phyloP scores from a whole-genome alignment of 2,113 vertebrate genomes.

The Amblyornis subalaris region DNA sequence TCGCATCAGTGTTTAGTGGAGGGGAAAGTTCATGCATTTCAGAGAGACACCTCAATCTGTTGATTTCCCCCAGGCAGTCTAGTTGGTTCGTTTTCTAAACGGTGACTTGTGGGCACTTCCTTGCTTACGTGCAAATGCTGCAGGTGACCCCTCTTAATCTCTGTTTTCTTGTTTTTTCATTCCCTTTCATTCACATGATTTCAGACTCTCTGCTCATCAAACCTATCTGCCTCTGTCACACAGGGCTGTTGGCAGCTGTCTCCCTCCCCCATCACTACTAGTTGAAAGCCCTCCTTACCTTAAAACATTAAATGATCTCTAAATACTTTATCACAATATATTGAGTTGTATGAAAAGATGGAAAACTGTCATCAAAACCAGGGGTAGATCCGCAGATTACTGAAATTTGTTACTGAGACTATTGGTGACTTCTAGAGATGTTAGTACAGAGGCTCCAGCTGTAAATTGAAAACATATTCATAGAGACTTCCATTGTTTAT shows the following conservation, averaged over 20 bases:
- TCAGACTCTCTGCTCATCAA: neutral
- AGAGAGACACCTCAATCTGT: neutral
- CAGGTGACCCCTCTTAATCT: neutral
- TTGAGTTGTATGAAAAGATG: neutral
- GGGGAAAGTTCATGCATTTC: neutral
- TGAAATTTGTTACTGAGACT: neutral
- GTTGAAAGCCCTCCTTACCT: neutral
- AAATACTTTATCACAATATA: neutral
- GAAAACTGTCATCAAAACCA: neutral
- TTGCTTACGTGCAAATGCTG: neutral
- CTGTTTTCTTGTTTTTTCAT: neutral
- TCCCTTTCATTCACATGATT: neutral
- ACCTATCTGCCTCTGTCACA: neutral
- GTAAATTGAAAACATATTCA: neutral
- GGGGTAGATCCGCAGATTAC: neutral
- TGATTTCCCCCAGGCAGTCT: neutral
- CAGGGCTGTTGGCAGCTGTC: neutral
- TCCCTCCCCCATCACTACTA: neutral
- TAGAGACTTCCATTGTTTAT: neutral
- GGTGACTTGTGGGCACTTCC: neutral
- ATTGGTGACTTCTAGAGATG: neutral
- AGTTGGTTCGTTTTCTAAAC: fast-evolving
- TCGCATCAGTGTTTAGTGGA: neutral
- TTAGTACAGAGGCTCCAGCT: neutral
- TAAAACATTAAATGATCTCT: neutral